Evolutionary conservation across 2,113 vertebrate genomes (phyloP).

Genomic region (Phalacrocorax pelagicus): DNA sequence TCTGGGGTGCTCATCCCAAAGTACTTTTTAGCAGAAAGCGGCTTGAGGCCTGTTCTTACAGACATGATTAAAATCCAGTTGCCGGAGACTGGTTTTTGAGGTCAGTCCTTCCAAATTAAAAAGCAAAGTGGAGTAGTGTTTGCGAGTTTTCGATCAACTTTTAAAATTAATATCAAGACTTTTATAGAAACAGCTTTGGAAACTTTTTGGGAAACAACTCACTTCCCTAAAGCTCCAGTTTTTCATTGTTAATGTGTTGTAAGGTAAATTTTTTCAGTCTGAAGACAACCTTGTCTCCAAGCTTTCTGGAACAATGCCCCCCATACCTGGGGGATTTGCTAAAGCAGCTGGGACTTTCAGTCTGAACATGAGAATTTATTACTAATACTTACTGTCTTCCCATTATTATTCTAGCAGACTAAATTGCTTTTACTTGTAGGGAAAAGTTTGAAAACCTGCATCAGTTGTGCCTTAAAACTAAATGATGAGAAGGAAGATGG

Average conservation of each 20-base stretch:
- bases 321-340: neutral
- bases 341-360: neutral
- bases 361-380: neutral
- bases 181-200: neutral
- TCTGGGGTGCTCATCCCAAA: neutral
- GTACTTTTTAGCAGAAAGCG: neutral
- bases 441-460: neutral
- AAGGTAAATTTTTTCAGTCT: neutral
- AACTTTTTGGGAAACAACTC: neutral
- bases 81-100: neutral
- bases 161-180: neutral
- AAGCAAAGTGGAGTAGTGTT: neutral
- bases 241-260: neutral
- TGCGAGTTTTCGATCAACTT: neutral
- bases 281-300: neutral
- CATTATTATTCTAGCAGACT: neutral
- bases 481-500: neutral
- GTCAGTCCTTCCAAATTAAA: neutral
- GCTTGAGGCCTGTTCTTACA: neutral
- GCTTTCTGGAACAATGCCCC: neutral
- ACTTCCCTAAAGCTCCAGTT: too few species aligned
- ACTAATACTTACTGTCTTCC: neutral
- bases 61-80: neutral
- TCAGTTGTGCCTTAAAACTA: neutral
- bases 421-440: neutral